Evolutionary conservation across 2,888 invertebrate genomes (phyloP).

Genomic region (Dynastes maya): DNA sequence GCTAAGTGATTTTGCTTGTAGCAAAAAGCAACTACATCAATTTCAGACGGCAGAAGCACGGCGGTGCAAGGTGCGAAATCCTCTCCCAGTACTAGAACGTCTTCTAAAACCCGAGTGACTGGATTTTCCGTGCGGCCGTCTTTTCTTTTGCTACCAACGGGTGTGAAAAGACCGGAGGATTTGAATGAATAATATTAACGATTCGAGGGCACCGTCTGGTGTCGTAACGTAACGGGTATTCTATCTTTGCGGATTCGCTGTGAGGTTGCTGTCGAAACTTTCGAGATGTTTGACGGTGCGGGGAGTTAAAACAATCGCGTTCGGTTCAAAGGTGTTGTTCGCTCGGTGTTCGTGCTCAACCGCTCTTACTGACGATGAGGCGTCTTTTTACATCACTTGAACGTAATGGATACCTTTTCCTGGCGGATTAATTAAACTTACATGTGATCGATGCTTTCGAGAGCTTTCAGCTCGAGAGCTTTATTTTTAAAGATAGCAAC

Average conservation of each 20-base stretch:
- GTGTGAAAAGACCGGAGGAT: not conserved
- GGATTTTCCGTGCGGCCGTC: not conserved
- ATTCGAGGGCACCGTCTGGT: not conserved
- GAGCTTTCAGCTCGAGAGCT: too few species aligned
- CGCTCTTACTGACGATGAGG: not conserved
- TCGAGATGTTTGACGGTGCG: not conserved
- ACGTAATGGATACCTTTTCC: slow-evolving; percentile 2
- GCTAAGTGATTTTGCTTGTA: slow-evolving; percentile 38
- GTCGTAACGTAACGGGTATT: not conserved
- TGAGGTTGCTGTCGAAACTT: slow-evolving; percentile 7
- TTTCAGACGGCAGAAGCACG: not conserved
- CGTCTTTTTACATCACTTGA: not conserved
- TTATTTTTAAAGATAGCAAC: too few species aligned
- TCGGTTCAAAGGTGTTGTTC: not conserved
- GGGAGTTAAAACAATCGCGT: not conserved
- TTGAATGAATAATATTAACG: slow-evolving; percentile 12
- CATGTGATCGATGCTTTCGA: not conserved
- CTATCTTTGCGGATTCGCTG: not conserved
- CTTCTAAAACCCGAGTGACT: not conserved
- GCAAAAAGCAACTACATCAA: slow-evolving; percentile 24
- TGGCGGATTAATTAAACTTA: not conserved
- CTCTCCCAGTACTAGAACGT: not conserved
- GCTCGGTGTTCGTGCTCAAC: not conserved
- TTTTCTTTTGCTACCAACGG: not conserved
- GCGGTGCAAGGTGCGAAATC: slow-evolving; percentile 19